phyloP scores from a whole-genome alignment of 2,797 vertebrate species.

The Graptemys geographica region DNA sequence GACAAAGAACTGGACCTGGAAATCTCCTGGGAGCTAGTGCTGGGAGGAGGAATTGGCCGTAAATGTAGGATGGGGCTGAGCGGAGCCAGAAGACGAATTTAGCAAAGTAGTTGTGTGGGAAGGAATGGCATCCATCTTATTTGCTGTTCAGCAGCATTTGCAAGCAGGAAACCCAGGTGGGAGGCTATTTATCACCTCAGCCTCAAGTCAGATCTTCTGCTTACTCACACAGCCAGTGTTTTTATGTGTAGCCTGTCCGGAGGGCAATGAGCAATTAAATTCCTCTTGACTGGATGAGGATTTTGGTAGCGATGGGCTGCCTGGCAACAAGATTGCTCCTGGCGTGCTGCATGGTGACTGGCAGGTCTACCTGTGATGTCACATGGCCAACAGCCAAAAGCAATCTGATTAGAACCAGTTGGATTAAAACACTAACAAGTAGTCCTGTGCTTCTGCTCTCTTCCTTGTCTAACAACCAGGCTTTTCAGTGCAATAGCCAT shows the following conservation, averaged over 20 bases:
- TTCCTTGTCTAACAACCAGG: constrained; percentile 2
- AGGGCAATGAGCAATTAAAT: not conserved
- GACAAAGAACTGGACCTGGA: rapidly evolving
- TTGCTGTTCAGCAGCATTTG: not conserved
- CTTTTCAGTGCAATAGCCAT: constrained; percentile 5
- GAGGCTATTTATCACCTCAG: constrained; percentile 14
- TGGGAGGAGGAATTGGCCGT: too few relatives aligned
- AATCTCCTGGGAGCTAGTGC: not conserved
- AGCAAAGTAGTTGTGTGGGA: not conserved
- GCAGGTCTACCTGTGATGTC: not conserved
- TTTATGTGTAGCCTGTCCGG: not conserved
- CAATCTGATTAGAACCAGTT: not conserved
- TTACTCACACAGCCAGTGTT: not conserved
- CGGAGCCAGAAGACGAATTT: not conserved
- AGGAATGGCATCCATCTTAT: not conserved
- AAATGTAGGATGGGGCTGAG: not conserved
- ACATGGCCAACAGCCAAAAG: constrained; percentile 47
- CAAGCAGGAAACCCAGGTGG: not conserved
- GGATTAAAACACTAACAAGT: not conserved
- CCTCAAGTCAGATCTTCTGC: not conserved
- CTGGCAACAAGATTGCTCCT: not conserved
- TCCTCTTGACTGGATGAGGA: not conserved
- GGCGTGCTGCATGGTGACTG: constrained; percentile 5
- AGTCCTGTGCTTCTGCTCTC: constrained; percentile 54
- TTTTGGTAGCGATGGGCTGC: not conserved